phyloP scores from a whole-genome alignment of 1,140 invertebrate species.

The Drosophila busckii region DNA sequence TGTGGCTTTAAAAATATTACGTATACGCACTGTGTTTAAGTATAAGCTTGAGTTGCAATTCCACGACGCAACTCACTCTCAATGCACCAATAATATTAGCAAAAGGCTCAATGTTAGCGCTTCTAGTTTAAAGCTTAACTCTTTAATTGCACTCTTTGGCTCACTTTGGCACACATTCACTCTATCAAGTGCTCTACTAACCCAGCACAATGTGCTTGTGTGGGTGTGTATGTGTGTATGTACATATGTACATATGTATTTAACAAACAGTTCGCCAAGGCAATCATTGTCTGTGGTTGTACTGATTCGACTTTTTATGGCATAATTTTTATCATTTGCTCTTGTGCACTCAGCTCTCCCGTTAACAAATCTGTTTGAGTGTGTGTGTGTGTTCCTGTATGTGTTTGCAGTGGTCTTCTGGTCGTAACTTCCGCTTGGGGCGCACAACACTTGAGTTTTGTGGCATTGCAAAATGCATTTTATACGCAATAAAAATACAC shows the following conservation, averaged over 20 bases:
- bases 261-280: constrained; percentile 43
- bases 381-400: constrained; percentile 6
- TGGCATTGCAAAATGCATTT: constrained; percentile 75
- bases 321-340: constrained; percentile 56
- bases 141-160: too few relatives aligned
- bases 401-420: constrained; percentile 33
- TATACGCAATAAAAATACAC: constrained; percentile 76
- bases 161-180: too few relatives aligned
- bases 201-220: too few relatives aligned
- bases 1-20: constrained; percentile 19
- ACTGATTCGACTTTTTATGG: constrained; percentile 20
- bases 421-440: constrained; percentile 68
- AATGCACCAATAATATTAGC: too few relatives aligned
- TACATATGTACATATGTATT: constrained; percentile 48
- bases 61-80: not conserved
- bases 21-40: constrained; percentile 26
- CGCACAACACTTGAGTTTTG: constrained; percentile 68
- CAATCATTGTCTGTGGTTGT: constrained; percentile 48
- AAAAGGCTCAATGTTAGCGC: too few relatives aligned
- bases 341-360: constrained; percentile 8
- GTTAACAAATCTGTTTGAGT: constrained; percentile 8
- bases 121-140: not conserved
- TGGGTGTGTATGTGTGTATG: constrained; percentile 40
- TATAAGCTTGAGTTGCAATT: not conserved
- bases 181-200: too few relatives aligned